These are phyloP conservation scores for Dryomyza anilis DNA, from an alignment of 2,888 invertebrate genomes.

Conservation along the genomic window DNA sequence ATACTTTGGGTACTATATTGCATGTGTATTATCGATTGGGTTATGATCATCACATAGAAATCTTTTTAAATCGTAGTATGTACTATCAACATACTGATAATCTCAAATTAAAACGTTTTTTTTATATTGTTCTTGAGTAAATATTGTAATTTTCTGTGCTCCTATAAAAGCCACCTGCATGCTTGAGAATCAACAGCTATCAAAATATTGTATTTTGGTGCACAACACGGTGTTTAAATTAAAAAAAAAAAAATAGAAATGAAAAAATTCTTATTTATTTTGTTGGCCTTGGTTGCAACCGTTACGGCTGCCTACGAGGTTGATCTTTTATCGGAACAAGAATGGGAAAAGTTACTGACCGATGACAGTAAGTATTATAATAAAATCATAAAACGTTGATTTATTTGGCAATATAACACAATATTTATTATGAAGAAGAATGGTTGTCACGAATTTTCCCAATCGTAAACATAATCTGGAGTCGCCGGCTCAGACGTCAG, in stretches of 20 bases:
- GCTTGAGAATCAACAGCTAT: constrained; percentile 26
- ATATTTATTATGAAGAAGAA: too few relatives aligned
- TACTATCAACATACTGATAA: too few relatives aligned
- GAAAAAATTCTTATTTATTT: constrained; percentile 40
- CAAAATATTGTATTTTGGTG: constrained; percentile 24
- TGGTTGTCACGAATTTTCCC: too few relatives aligned
- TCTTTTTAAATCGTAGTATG: background rate
- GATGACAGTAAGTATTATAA: constrained; percentile 42
- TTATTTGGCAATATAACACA: too few relatives aligned
- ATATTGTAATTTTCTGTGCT: too few relatives aligned
- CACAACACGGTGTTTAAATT: background rate
- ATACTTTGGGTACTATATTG: too few relatives aligned
- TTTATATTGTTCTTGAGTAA: too few relatives aligned
- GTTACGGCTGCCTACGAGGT: constrained; percentile 43
- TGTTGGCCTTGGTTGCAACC: constrained; percentile 44
- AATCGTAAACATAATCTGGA: too few relatives aligned
- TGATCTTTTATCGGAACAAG: constrained; percentile 38
- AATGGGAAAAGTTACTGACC: constrained; percentile 42
- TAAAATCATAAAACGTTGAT: background rate
- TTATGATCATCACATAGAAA: background rate
- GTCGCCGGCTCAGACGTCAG: too few relatives aligned
- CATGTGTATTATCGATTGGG: too few relatives aligned
- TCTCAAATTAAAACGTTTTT: too few relatives aligned
- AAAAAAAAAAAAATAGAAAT: constrained; percentile 26
- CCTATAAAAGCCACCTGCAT: constrained; percentile 44